A percentile compares a stretch with the other conserved stretches of the same genome.
Conservation (phyloP, 2,888 invertebrate genomes). For the Pasiphila rectangulata region DNA sequence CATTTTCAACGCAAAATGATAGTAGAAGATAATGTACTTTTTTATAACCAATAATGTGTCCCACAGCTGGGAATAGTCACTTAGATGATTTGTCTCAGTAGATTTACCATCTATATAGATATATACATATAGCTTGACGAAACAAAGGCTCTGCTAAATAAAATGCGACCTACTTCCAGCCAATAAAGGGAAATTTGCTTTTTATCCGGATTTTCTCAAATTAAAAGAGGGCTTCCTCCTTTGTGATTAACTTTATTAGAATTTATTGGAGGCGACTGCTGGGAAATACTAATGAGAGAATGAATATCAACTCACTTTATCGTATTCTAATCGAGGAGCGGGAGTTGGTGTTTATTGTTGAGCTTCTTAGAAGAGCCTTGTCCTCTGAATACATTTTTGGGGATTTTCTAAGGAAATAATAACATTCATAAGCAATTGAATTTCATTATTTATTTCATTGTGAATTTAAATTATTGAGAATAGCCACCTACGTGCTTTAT, state of each 20-base stretch:
- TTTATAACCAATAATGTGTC: too few species aligned
- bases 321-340: constrained; percentile 40
- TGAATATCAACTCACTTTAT: constrained; percentile 43
- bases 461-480: too few species aligned
- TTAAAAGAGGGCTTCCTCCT: constrained; percentile 57
- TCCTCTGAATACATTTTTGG: too few species aligned
- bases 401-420: too few species aligned
- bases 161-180: constrained; percentile 42
- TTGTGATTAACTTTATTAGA: constrained; percentile 71
- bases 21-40: too few species aligned
- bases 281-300: constrained; percentile 57
- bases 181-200: constrained; percentile 47
- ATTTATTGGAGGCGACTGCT: constrained; percentile 61
- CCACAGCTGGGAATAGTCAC: too few species aligned
- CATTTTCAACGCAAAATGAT: too few species aligned
- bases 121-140: not conserved
- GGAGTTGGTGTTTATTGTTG: constrained; percentile 18
- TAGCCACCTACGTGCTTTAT: too few species aligned
- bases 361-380: constrained; percentile 12
- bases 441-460: too few species aligned
- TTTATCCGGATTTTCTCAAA: constrained; percentile 46
- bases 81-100: too few species aligned
- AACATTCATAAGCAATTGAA: too few species aligned
- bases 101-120: too few species aligned
- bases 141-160: constrained; percentile 28